Evolutionary conservation across 2,888 invertebrate species (phyloP), one percentile per base, ranked within the genome.

Genomic region (Galerucella pusilla): DNA sequence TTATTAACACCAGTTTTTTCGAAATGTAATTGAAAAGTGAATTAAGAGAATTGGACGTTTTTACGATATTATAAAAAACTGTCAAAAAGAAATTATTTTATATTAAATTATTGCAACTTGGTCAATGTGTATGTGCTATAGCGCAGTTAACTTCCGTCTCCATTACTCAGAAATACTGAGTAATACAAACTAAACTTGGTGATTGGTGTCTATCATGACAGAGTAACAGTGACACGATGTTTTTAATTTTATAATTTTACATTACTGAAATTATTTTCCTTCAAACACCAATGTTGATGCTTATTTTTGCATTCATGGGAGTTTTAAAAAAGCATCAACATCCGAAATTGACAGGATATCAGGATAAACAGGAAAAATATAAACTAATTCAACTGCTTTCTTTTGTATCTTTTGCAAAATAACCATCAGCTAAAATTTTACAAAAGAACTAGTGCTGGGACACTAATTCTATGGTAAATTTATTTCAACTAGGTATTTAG

Each of bases 371-470:
- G 61, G 69, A 76, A 70, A 73, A 75, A 78, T 71, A 69, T 60
- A 74, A 76, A 76, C 73, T 74, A 68, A 73, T 78, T 81, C 81
- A 81, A 82, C 80, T 81, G 78, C 76, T 68, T 78, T 78, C 72
- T 63, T 68, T 71, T 64, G 68, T 68, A 71, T 76, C 49, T 42
- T 71, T 77, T 77, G 77, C 66, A 68, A 74, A 42, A 77, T 77
- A 68, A 74, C 42, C 75, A 74, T 74, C 71, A 69, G 52, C 20
- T 70, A 52, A 72, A 72, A 49, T 76, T 75, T 74, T 77, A 81
- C 76, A 60, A 60, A 11, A 75, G 75, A 77, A 79, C 81, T 80
- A 80, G 81, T 80, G 83, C 84, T 85, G 85, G 84, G 84, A 81
- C 84, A 81, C 80, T 80, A 80, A 77, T 79, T 75, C 69, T 71